phyloP scores from a whole-genome alignment of 1,140 invertebrate species.

The Drosophila mauritiana region DNA sequence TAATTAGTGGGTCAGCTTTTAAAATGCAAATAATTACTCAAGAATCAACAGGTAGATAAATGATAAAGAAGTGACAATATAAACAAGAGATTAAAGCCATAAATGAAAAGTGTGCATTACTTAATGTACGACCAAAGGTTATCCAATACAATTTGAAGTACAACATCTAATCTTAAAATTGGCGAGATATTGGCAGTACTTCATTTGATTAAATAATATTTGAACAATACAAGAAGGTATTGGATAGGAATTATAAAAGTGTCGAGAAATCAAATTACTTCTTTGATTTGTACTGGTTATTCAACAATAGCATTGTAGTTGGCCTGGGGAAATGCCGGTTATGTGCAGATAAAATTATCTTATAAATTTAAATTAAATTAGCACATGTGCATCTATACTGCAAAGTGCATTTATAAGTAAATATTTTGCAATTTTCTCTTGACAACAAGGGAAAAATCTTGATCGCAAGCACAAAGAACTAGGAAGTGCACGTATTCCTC shows the following conservation, averaged over 20 bases:
- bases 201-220: neutral
- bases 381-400: neutral
- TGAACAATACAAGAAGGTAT: neutral
- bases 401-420: neutral
- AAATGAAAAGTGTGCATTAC: neutral
- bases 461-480: conserved; percentile 27
- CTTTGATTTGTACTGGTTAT: neutral
- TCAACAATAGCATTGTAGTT: too few species aligned
- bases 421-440: conserved; percentile 7
- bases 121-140: neutral
- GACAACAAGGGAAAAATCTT: conserved; percentile 21
- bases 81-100: neutral
- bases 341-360: too few species aligned
- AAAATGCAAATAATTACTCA: conserved; percentile 25
- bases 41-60: conserved; percentile 13
- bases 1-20: conserved; percentile 12
- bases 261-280: neutral
- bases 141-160: neutral
- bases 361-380: too few species aligned
- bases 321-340: too few species aligned
- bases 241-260: neutral
- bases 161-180: neutral
- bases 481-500: conserved; percentile 14
- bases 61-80: conserved; percentile 4
- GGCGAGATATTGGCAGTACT: neutral